Base-by-base conservation (phyloP, 2,888 invertebrate genomes). In the Nomada flava region DNA sequence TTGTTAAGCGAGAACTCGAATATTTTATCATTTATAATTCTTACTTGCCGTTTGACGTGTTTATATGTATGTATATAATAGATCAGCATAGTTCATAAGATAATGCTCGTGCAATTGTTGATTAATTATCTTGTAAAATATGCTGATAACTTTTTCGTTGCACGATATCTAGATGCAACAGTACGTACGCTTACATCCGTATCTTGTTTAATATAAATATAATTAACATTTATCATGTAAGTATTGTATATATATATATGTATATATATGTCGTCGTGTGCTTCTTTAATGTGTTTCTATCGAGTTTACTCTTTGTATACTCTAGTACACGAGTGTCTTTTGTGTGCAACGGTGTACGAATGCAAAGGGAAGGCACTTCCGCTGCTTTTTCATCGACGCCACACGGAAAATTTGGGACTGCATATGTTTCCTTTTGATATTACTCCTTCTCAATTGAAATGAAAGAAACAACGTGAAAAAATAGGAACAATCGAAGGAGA, bases 311-410 rank as follows among this genome's bases (percentile, higher is more conserved):
- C 73, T 13, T 11, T 65, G 72, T 80, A 47, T 80, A 67, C 70
- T 76, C 59, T 72, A 71, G 81, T 83, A 79, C 73, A 80, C 80
- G 76, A 76, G 83, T 79, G n/a, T 82, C 60, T 50, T 82, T 63
- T 64, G 76, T 86, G 89, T 91, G 89, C 89, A 91, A 89, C 91
- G 90, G 91, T 91, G 91, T 92, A 90, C 76, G 88, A 92, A 93
- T 93, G 93, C 93, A 92, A 91, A 91, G 87, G 92, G 91, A 93
- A 93, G 93, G 93, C 93, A 93, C 93, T 93, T 93, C 89, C 91
- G 92, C 93, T 93, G 91, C 91, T 88, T 91, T 57, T 82, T 82
- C 79, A 70, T 71, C 75, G 85, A 82, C 60, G 29, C 76, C 80
- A 29, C 75, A 59, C 69, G 64, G 83, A 82, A 76, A 87, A 55